Evolutionary conservation across 2,113 vertebrate genomes (phyloP).

Genomic region (Hiodon alosoides): DNA sequence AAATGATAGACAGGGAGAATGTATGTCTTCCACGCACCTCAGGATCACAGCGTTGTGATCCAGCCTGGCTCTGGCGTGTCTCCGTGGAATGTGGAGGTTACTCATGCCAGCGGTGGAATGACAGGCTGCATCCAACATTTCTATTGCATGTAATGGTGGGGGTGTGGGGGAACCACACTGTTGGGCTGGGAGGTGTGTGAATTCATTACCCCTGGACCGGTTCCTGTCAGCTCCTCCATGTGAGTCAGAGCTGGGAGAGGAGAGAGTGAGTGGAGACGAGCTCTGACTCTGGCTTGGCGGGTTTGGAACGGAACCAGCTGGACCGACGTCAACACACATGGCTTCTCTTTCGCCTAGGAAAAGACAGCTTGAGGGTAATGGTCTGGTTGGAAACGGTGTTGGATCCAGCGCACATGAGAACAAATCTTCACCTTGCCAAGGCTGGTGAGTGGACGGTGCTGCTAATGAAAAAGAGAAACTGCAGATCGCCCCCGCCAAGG

Average conservation of each 20-base stretch:
- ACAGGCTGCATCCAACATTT: not conserved
- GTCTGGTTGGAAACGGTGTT: not conserved
- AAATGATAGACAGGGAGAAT: too few relatives aligned
- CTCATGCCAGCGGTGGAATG: not conserved
- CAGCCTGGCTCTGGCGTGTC: not conserved
- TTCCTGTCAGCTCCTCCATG: conserved; percentile 16
- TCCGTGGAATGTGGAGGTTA: not conserved
- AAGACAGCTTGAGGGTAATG: conserved; percentile 21
- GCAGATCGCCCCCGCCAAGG: not conserved
- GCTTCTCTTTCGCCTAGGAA: conserved; percentile 1
- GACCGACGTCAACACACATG: conserved; percentile 11
- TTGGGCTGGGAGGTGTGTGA: conserved; percentile 7
- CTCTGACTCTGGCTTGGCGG: not conserved
- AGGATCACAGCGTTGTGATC: not conserved
- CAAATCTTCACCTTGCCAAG: not conserved
- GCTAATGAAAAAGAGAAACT: not conserved
- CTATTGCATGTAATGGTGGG: not conserved
- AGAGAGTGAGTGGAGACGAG: conserved; percentile 19
- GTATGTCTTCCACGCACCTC: too few relatives aligned
- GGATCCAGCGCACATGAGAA: not conserved
- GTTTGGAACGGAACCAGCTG: conserved; percentile 17
- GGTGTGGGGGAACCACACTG: not conserved
- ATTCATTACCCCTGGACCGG: conserved; percentile 16
- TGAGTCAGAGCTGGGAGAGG: conserved; percentile 19
- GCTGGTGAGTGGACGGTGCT: not conserved